Evolutionary conservation across 1,140 invertebrate genomes (phyloP), one percentile per base, ranked within the genome.

Genomic region (Belonocnema kinseyi): DNA sequence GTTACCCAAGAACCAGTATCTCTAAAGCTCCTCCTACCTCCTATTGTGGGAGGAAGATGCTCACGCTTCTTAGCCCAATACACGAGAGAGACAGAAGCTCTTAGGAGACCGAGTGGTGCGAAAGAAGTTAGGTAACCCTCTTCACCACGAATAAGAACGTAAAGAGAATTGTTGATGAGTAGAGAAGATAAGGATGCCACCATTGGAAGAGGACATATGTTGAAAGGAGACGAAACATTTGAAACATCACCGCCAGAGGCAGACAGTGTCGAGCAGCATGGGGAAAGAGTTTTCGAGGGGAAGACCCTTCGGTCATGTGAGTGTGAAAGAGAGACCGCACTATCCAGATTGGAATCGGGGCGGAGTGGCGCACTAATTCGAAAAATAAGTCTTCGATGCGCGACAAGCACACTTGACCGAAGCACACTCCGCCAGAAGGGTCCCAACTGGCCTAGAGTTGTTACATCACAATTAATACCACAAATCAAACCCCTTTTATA

Each of bases 381-480:
- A 87, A 88, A 88, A 89, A 86, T 85, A 88, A 87, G 85, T 85
- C 83, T 82, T 75, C 73, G 71, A 74, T 79, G 84, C 81, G 86
- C 83, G 85, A 87, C 86, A 86, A 90, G 88, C 86, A 88, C 90
- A 90, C 90, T 90, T 89, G 88, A 88, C 83, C 87, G 80, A 90
- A 90, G 89, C 88, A 90, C 89, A 85, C 88, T 90, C 87, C 82
- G 82, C 78, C 82, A 82, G 85, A 89, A 89, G 85, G 87, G 81
- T 80, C 81, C 79, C 77, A 75, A 61, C 78, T 66, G 17, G 16
- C 66, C 19, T 40, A 4, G 50, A 66, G 58, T 66, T 66, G 58
- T 66, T 66, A 66, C 58, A 66, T 66, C 58, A 66, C 58, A 66
- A 66, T 66, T 66, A 66, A 33, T 33, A 66, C 21, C 26, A 40